These are phyloP conservation scores for Siniperca chuatsi DNA, from an alignment of 2,113 vertebrate species.

Conservation along the genomic window DNA sequence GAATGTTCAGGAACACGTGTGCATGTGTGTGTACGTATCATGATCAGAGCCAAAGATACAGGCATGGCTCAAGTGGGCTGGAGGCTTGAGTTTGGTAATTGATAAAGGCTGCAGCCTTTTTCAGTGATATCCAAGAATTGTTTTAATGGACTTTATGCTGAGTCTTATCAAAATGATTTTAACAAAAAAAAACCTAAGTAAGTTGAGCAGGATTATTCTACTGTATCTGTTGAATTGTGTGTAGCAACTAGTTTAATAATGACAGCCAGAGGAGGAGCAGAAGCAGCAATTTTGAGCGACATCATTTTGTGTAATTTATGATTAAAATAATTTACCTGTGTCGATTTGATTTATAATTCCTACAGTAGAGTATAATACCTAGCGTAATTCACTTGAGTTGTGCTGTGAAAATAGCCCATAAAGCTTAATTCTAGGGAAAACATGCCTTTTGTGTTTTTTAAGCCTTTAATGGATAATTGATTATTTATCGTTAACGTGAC, in stretches of 20 bases:
- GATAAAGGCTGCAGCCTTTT: background rate
- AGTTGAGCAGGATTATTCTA: background rate
- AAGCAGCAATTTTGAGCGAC: background rate
- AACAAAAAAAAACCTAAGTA: background rate
- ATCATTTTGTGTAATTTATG: slow-evolving; percentile 21
- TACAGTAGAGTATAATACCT: background rate
- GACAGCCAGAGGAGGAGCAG: background rate
- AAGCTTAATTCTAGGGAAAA: background rate
- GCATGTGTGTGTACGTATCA: background rate
- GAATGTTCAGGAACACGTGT: background rate
- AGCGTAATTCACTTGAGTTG: background rate
- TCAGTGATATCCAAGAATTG: background rate
- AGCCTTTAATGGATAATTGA: slow-evolving; percentile 5
- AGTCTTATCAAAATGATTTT: background rate
- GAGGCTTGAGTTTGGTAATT: background rate
- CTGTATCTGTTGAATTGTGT: background rate
- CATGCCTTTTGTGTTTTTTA: background rate
- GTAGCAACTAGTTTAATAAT: slow-evolving; percentile 9
- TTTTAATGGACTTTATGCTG: background rate
- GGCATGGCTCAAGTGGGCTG: background rate
- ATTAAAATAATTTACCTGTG: slow-evolving; percentile 21
- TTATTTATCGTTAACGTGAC: background rate
- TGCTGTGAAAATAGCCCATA: background rate
- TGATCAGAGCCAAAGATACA: background rate
- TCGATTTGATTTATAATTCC: slow-evolving; percentile 14